Evolutionary conservation across 2,797 vertebrate species (phyloP).

Genomic region (Amphiprion clarkii): DNA sequence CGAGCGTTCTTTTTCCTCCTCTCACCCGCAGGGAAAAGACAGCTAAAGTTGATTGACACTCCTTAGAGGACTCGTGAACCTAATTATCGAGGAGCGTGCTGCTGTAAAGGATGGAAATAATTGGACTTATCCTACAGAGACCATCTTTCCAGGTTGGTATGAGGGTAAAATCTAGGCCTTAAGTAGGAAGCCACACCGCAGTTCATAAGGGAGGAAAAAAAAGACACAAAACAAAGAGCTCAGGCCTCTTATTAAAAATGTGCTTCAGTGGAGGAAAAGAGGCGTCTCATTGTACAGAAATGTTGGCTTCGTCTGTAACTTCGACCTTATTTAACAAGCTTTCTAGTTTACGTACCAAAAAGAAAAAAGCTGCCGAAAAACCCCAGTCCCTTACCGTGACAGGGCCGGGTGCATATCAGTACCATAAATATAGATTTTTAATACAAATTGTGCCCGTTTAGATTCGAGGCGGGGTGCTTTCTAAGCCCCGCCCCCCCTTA

Average conservation of each 20-base stretch:
- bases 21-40: constrained; percentile 44
- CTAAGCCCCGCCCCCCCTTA: neutral
- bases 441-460: constrained; percentile 64
- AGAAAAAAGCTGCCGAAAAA: constrained; percentile 79
- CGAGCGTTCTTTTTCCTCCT: constrained; percentile 20
- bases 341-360: constrained; percentile 34
- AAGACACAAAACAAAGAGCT: constrained; percentile 7
- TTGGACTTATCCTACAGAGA: constrained; percentile 67
- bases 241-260: constrained; percentile 52
- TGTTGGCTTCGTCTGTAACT: constrained; percentile 49
- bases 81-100: constrained; percentile 66
- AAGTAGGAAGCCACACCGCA: constrained; percentile 35
- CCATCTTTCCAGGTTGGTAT: constrained; percentile 17
- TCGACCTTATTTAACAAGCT: constrained; percentile 29
- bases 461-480: constrained; percentile 13
- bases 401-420: constrained; percentile 45
- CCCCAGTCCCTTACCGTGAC: constrained; percentile 31
- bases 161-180: constrained; percentile 59
- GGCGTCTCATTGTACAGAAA: constrained; percentile 43
- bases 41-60: constrained; percentile 73
- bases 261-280: constrained; percentile 61
- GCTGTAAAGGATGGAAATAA: constrained; percentile 59
- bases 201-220: constrained; percentile 21
- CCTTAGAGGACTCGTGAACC: constrained; percentile 75
- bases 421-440: constrained; percentile 49